These are phyloP conservation scores for Echinarachnius parma DNA, from an alignment of 53 echinoderm and acorn worm genomes.

Conservation along the genomic window DNA sequence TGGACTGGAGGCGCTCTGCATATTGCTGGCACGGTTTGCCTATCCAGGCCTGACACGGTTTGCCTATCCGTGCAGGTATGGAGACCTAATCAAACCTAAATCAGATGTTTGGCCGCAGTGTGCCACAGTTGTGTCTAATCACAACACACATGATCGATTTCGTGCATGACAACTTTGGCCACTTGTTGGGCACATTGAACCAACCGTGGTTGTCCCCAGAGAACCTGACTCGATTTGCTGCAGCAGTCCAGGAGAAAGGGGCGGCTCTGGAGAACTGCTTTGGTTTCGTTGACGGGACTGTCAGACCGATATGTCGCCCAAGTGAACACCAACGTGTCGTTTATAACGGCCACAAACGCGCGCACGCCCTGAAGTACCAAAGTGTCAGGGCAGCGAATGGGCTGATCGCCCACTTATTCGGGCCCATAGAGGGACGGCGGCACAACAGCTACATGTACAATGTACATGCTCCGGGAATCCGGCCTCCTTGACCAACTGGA, in stretches of 20 bases:
- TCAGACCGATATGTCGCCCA: conserved; percentile 52
- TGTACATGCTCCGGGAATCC: conserved; percentile 52
- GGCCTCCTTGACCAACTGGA: conserved; percentile 45
- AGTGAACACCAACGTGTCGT: conserved; percentile 36
- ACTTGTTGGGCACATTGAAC: conserved; percentile 19
- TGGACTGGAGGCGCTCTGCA: conserved; percentile 44
- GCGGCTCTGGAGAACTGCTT: conserved; percentile 36
- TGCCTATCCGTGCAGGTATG: conserved; percentile 53
- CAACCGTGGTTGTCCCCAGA: conserved; percentile 38
- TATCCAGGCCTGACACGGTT: too few relatives aligned
- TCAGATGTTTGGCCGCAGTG: conserved; percentile 40
- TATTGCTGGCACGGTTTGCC: conserved; percentile 36
- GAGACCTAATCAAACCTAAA: conserved; percentile 52
- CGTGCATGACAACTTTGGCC: conserved; percentile 19
- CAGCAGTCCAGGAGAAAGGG: conserved; percentile 19
- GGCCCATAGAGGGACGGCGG: conserved; percentile 48
- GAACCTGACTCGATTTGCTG: conserved; percentile 23
- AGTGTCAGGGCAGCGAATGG: conserved; percentile 41
- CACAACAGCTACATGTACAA: conserved; percentile 54
- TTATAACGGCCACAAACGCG: conserved; percentile 62
- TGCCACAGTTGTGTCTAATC: conserved; percentile 41
- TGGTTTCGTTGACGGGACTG: conserved; percentile 48
- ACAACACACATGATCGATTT: conserved; percentile 25
- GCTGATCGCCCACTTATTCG: conserved; percentile 50
- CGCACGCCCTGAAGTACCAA: conserved; percentile 54